Percentiles rank a stretch among this genome's conserved stretches.
Evolutionary conservation across 2,113 vertebrate genomes (phyloP).

Genomic region (Ivindomyrus marchei): DNA sequence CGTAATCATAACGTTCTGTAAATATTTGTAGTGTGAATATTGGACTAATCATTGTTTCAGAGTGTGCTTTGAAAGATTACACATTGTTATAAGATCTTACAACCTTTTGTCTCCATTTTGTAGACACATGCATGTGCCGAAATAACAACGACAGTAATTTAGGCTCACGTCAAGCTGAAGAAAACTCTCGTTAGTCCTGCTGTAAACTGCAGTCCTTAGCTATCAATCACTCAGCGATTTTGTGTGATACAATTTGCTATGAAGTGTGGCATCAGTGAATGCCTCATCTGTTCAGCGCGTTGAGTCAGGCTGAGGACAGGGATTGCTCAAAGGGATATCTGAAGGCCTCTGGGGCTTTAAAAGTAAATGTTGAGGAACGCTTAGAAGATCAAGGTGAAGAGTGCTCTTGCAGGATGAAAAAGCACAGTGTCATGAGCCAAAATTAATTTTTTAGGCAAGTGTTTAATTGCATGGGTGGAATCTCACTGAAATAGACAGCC

Average conservation of each 20-base stretch:
- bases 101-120: background rate
- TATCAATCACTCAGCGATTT: background rate
- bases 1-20: background rate
- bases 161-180: background rate
- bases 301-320: background rate
- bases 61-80: background rate
- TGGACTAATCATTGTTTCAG: background rate
- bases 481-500: background rate
- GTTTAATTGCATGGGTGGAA: background rate
- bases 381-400: background rate
- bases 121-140: background rate
- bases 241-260: background rate
- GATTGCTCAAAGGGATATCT: background rate
- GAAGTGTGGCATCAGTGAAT: background rate
- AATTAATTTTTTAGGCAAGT: background rate
- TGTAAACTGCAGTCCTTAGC: background rate
- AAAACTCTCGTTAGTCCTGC: background rate
- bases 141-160: background rate
- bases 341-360: background rate
- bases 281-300: background rate
- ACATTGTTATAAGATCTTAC: background rate
- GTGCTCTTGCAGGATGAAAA: background rate
- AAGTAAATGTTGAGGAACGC: background rate
- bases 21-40: background rate
- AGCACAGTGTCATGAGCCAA: background rate